Evolutionary conservation across 2,797 vertebrate genomes (phyloP).

Genomic region (Ptychobarbus kaznakovi): DNA sequence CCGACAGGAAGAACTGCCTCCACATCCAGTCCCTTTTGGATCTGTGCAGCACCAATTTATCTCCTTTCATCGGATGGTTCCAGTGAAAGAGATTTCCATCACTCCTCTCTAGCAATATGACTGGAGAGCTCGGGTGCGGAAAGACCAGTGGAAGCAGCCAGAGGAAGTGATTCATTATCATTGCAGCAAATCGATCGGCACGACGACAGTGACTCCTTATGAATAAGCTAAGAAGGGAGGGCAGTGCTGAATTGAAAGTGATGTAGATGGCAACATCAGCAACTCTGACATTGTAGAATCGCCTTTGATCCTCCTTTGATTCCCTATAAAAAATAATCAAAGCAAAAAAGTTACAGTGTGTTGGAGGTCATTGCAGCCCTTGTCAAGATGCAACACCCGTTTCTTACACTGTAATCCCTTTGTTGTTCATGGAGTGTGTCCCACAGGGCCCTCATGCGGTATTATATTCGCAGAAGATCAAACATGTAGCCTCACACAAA

Average conservation of each 20-base stretch:
- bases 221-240: conserved; percentile 59
- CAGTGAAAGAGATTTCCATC: conserved; percentile 58
- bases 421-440: conserved; percentile 27
- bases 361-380: conserved; percentile 51
- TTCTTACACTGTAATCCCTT: conserved; percentile 45
- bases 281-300: conserved; percentile 61
- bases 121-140: conserved; percentile 52
- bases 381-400: conserved; percentile 49
- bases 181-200: conserved; percentile 60
- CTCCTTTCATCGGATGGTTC: conserved; percentile 63
- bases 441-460: not conserved
- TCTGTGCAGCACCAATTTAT: conserved; percentile 75
- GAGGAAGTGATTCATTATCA: conserved; percentile 63
- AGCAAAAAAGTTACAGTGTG: conserved; percentile 47
- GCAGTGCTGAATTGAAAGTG: conserved; percentile 47
- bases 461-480: conserved; percentile 38
- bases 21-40: conserved; percentile 88
- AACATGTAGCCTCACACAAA: conserved; percentile 36
- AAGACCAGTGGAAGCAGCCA: conserved; percentile 61
- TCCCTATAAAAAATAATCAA: conserved; percentile 59
- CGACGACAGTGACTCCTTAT: conserved; percentile 49
- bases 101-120: conserved; percentile 56
- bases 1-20: conserved; percentile 89
- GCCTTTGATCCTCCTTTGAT: conserved; percentile 60
- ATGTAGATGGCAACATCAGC: conserved; percentile 56